Percentiles rank a stretch among this genome's conserved stretches.
phyloP scores from a whole-genome alignment of 1,140 invertebrate species.

The Bombus fervidus region DNA sequence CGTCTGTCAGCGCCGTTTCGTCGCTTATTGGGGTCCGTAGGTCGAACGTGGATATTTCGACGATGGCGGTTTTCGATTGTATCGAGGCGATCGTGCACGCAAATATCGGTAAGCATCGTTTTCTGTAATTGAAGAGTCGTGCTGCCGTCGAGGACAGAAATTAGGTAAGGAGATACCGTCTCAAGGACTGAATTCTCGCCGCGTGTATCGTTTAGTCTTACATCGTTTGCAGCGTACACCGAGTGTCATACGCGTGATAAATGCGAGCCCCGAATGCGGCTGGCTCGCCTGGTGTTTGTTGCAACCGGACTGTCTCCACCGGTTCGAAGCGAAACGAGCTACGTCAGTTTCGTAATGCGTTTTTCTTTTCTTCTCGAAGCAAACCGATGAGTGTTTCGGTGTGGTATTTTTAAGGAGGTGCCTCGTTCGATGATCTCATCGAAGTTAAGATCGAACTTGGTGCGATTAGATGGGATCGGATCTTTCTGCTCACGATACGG shows the following conservation, averaged over 20 bases:
- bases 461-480: neutral
- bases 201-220: slow-evolving; percentile 28
- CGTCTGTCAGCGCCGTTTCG: neutral
- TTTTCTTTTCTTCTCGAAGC: neutral
- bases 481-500: neutral
- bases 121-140: slow-evolving; percentile 24
- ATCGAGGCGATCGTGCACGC: too few relatives aligned
- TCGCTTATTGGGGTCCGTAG: too few relatives aligned
- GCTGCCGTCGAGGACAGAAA: neutral
- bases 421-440: neutral
- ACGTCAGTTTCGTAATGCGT: slow-evolving; percentile 33
- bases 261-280: slow-evolving; percentile 38
- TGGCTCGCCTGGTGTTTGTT: neutral
- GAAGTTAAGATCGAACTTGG: neutral
- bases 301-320: slow-evolving; percentile 23
- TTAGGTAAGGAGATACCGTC: slow-evolving; percentile 9
- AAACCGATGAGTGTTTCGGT: neutral
- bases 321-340: slow-evolving; percentile 14
- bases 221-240: slow-evolving; percentile 17
- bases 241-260: slow-evolving; percentile 45
- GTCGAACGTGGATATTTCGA: neutral
- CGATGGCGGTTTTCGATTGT: too few relatives aligned
- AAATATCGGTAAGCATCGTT: neutral
- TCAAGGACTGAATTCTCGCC: slow-evolving; percentile 12
- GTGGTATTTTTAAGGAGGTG: neutral